Evolutionary conservation across 2,113 vertebrate species (phyloP), one percentile per base, ranked within the genome.

Genomic region (Rhinoderma darwinii): DNA sequence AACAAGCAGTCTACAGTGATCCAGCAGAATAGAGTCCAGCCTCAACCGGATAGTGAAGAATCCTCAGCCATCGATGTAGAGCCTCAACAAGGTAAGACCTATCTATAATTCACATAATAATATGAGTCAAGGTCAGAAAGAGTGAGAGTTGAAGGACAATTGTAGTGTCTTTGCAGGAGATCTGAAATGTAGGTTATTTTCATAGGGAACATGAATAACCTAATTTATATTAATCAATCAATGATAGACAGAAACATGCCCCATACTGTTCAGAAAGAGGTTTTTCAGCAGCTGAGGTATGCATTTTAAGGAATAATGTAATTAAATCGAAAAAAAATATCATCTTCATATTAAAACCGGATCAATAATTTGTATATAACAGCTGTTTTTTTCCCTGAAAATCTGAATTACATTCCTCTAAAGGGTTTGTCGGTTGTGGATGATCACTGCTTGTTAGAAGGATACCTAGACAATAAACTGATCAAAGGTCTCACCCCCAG

Each of bases 1-100:
- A 97, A 95, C 93, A 96, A 96, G 84, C 97, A 97, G 77, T 95
- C 96, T 0, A 97, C 97, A 0, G 95, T 97, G 17, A 92, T 94
- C 74, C 94, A 93, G 68, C 90, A 94, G n/a, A 91, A 87, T 0
- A 89, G 87, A 59, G 91, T 92, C 51, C 93, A 94, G 25, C 91
- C 94, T 0, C 94, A 95, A 90, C 92, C 93, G 82, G 93, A 94
- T 85, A 95, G 91, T 84, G 94, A 95, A 0, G 92, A 93, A 22
- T 89, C 93, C 84, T 91, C 95, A 89, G 61, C 89, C 0, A 84
- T 90, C 9, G 88, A 92, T 79, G 89, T 88, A 0, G 91, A 90
- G 47, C 92, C 91, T 68, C 92, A 94, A 30, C 88, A 89, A 91
- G 93, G 95, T 95, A 86, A 88, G 93, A 59, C 35, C 22, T n/a